These are phyloP conservation scores for Nerophis ophidion DNA, from an alignment of 2,113 vertebrate species.

Conservation along the genomic window DNA sequence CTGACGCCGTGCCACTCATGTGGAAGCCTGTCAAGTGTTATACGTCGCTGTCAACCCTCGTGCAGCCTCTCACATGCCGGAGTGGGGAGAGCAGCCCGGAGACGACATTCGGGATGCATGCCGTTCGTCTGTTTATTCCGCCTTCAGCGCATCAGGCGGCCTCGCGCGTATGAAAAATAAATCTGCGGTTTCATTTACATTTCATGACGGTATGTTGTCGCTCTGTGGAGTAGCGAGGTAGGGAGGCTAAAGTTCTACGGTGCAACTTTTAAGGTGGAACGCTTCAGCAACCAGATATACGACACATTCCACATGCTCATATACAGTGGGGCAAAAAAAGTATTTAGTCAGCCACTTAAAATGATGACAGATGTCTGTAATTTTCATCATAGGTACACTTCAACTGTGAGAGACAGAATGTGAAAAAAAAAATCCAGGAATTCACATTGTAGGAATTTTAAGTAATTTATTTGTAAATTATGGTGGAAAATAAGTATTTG, in stretches of 20 bases:
- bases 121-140: conserved; percentile 40
- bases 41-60: conserved; percentile 53
- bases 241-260: background rate
- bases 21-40: conserved; percentile 54
- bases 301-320: no score
- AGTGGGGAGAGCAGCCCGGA: conserved; percentile 46
- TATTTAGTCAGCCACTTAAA: no score
- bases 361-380: no score
- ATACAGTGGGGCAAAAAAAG: no score
- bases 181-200: background rate
- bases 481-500: no score
- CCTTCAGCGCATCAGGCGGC: conserved; percentile 34
- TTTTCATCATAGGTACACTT: no score
- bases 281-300: no score
- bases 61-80: conserved; percentile 5
- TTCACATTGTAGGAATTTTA: no score
- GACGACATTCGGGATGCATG: conserved; percentile 40
- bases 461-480: no score
- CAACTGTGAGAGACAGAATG: no score
- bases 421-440: no score
- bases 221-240: background rate
- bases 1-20: conserved; percentile 36
- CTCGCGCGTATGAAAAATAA: conserved; percentile 1
- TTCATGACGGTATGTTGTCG: background rate
- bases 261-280: background rate